Evolutionary conservation across 2,113 vertebrate genomes (phyloP).

Genomic region (Oryzias celebensis): DNA sequence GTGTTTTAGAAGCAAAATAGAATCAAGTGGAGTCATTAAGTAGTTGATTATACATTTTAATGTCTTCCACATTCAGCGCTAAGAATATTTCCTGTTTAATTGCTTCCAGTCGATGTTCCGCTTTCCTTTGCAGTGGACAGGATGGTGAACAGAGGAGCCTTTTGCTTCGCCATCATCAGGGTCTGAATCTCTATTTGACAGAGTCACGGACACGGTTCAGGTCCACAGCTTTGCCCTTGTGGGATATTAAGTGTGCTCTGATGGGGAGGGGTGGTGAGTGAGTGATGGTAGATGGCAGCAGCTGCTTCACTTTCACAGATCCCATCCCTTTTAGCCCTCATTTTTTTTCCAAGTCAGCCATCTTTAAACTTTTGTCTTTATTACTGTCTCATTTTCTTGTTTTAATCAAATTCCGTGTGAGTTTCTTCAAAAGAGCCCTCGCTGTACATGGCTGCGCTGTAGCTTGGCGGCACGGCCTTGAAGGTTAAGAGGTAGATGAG

Average conservation of each 20-base stretch:
- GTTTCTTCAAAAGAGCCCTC: slow-evolving; percentile 2
- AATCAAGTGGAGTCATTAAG: slow-evolving; percentile 23
- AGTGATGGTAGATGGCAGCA: slow-evolving; percentile 55
- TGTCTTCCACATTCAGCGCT: slow-evolving; percentile 30
- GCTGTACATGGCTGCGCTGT: slow-evolving; percentile 14
- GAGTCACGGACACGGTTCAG: slow-evolving; percentile 23
- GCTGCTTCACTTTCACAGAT: slow-evolving; percentile 44
- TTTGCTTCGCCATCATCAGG: background rate
- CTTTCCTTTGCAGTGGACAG: slow-evolving; percentile 4
- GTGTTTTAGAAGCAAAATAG: slow-evolving; percentile 4
- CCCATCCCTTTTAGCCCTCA: background rate
- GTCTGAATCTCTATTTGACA: slow-evolving; percentile 47
- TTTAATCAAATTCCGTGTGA: background rate
- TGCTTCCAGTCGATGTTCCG: slow-evolving; percentile 25
- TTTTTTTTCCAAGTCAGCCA: background rate
- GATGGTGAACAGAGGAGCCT: background rate
- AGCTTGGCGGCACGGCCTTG: slow-evolving; percentile 31
- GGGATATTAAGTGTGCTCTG: slow-evolving; percentile 47
- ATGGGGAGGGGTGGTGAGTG: slow-evolving; percentile 46
- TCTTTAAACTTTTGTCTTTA: background rate
- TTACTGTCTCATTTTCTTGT: background rate
- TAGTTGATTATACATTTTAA: slow-evolving; percentile 28
- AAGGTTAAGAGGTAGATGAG: slow-evolving; percentile 54
- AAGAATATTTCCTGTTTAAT: slow-evolving; percentile 41
- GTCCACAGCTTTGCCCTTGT: slow-evolving; percentile 32